Conservation (phyloP, 2,888 invertebrate genomes). For the Mantis religiosa region DNA sequence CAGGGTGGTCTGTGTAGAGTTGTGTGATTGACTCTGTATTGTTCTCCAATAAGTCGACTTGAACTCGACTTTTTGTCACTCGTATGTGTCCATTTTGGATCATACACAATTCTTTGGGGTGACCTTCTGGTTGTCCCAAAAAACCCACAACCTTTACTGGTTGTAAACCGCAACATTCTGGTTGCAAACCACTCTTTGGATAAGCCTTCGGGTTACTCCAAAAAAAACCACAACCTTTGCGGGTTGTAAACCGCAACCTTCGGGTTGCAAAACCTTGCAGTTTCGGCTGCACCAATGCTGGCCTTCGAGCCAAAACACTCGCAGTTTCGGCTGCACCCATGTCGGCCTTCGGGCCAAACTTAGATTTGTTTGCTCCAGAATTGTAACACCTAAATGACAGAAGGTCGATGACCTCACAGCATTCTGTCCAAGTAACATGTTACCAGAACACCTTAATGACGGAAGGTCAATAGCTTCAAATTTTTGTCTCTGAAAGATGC, state of each 20-base stretch:
- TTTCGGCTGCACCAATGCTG: too few relatives aligned
- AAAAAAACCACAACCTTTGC: too few relatives aligned
- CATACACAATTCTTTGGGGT: neutral
- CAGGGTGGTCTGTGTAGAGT: neutral
- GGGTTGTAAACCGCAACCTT: too few relatives aligned
- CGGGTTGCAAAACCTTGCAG: too few relatives aligned
- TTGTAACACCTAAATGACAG: neutral
- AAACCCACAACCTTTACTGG: neutral
- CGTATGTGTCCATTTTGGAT: neutral
- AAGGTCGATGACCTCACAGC: neutral
- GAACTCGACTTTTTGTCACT: neutral
- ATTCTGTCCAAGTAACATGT: neutral
- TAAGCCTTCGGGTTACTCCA: too few relatives aligned
- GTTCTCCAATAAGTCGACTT: neutral
- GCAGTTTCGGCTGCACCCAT: too few relatives aligned
- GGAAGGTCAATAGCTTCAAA: too few relatives aligned
- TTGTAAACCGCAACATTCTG: neutral
- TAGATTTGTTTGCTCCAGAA: neutral
- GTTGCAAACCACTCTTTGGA: too few relatives aligned
- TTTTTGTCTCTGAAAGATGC: too few relatives aligned
- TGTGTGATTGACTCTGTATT: neutral
- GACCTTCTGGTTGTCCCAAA: neutral
- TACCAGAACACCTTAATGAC: neutral
- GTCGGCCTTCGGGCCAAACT: neutral
- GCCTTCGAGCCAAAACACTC: neutral